Percentiles rank a stretch among this genome's conserved stretches.
Conservation (phyloP, 2,888 invertebrate genomes). For the Cheilosia grossa region DNA sequence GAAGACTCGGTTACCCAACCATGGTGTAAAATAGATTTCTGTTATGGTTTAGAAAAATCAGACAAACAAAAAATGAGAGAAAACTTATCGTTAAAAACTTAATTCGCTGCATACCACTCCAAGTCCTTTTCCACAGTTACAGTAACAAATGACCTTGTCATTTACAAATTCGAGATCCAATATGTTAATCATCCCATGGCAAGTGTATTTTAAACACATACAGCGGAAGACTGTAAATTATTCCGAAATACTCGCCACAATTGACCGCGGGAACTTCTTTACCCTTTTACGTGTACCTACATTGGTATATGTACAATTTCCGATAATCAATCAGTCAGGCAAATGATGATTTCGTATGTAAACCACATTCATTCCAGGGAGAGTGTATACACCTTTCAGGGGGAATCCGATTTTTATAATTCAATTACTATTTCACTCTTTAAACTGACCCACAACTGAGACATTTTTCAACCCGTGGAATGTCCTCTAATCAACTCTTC, state of each 20-base stretch:
- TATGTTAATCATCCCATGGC: conserved; percentile 4
- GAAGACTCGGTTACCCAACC: neutral
- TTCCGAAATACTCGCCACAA: neutral
- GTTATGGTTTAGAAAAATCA: neutral
- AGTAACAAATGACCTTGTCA: conserved; percentile 8
- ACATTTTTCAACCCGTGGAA: conserved; percentile 15
- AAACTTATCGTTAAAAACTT: too few relatives aligned
- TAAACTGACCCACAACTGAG: neutral
- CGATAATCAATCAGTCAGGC: conserved; percentile 16
- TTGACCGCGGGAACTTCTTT: conserved; percentile 14
- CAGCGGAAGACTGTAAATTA: conserved; percentile 21
- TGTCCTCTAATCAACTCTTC: conserved; percentile 44
- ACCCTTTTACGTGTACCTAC: neutral
- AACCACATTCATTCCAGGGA: conserved; percentile 3
- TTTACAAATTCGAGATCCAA: conserved; percentile 26
- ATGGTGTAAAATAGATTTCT: neutral
- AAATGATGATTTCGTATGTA: conserved; percentile 9
- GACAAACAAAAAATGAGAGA: too few relatives aligned
- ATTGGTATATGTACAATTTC: neutral
- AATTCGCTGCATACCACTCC: neutral
- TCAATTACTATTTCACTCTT: conserved; percentile 7
- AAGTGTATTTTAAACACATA: conserved; percentile 18
- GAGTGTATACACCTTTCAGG: neutral
- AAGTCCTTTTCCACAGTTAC: neutral
- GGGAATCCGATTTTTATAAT: conserved; percentile 11